Base-by-base conservation (phyloP, 2,888 invertebrate genomes). In the Troilus luridus region DNA sequence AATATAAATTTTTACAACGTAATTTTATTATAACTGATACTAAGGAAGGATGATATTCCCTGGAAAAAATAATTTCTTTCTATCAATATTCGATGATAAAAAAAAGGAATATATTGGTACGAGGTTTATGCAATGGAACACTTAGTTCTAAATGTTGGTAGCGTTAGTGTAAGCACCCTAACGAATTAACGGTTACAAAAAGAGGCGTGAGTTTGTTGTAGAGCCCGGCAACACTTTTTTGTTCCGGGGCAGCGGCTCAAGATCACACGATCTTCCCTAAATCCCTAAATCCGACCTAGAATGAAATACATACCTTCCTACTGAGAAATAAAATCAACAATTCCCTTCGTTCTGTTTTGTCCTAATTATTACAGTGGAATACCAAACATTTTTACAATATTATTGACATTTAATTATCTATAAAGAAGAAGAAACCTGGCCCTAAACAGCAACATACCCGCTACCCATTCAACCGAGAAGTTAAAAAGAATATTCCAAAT, bases 101-200 rank as follows among this genome's bases (percentile, higher is more conserved):
- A 24, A 67, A 24, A 10, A 7, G 14, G 9, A 3, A 10, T 2
- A 19, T 12, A 24, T 14, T 11, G 14, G 12, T 67, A 17, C 6
- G 7, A 77, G 41, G 72, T 41, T 41, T 41, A 27, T 41, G 41
- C 72, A 14, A 77, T 77, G 19, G 27, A 77, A 41, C 19, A 77
- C 41, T 41, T 41, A 41, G 41, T 19, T 14, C 17, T 1, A 41
- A 41, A 14, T 41, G 41, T 17, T 77, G 72, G 17, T 77, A 27
- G 72, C 41, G 72, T 77, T 41, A 77, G 27, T 77, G 27, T 41
- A 77, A 77, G 72, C 72, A 77, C 5, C 41, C 72, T 77, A 27
- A 77, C 72, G 72, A 77, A 77, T 77, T 77, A 77, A 77, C 72
- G 19, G 72, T 19, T 41, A 77, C 72, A 77, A 77, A 77, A 77